phyloP scores from a whole-genome alignment of 2,113 vertebrate genomes.

The Himantopus leucocephalus region DNA sequence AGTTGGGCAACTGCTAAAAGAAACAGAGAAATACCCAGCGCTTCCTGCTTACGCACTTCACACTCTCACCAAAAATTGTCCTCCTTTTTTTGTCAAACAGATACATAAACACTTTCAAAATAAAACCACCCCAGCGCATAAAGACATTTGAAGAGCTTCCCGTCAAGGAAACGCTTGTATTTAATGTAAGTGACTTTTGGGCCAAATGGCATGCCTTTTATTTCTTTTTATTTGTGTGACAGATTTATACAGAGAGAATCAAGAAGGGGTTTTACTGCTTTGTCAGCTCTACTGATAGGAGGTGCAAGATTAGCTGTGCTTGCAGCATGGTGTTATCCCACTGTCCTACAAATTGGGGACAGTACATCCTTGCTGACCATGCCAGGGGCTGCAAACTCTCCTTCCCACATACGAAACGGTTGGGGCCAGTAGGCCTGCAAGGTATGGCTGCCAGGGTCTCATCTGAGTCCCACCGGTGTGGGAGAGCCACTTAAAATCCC shows the following conservation, averaged over 20 bases:
- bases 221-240: background rate
- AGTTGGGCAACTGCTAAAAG: background rate
- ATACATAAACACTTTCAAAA: slow-evolving; percentile 76
- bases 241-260: background rate
- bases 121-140: slow-evolving; percentile 62
- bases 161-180: slow-evolving; percentile 43
- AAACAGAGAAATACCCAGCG: background rate
- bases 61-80: background rate
- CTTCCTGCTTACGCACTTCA: background rate
- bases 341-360: background rate
- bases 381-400: background rate
- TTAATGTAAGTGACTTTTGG: slow-evolving; percentile 70
- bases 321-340: background rate
- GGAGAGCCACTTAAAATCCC: background rate
- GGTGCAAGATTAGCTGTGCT: background rate
- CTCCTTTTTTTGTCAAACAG: slow-evolving; percentile 53
- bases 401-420: background rate
- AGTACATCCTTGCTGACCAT: background rate
- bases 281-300: background rate
- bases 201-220: background rate
- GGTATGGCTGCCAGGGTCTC: background rate
- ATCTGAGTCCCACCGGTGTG: background rate
- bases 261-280: background rate
- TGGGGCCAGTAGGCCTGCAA: background rate
- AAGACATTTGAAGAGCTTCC: slow-evolving; percentile 78